Evolutionary conservation across 1,140 invertebrate genomes (phyloP), one percentile per base, ranked within the genome.

Genomic region (Cephus cinctus): DNA sequence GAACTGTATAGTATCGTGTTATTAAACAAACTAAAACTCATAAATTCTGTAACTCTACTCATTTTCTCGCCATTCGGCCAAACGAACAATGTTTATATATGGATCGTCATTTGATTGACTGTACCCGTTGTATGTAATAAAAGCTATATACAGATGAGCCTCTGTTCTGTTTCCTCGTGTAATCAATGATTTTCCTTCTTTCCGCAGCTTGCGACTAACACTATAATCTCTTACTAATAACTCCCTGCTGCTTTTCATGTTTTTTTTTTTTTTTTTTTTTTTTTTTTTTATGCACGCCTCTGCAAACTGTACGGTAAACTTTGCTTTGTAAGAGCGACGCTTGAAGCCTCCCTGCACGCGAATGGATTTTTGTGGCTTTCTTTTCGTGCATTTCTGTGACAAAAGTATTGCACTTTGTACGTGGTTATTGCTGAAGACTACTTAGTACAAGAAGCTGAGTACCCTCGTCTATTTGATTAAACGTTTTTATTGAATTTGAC

Each of bases 151-250:
- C 54, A 52, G 41, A 53, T 58, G 46, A 64, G 61, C 59, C 58
- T 66, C 59, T 8, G 54, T 61, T 71, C 53, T 65, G 23, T 69
- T 54, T 61, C 63, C 67, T 57, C 53, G 21, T 46, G 39, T 52
- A 54, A 54, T 46, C 31, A 50, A 38, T 16, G 39, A 57, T 14
- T 54, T 48, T 56, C 57, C 55, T 63, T 53, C 43, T 59, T 61
- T 59, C 57, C 46, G 56, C 21, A n/a, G 63, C 62, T 74, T 70
- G 71, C 71, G 50, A 68, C 53, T 75, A 75, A 76, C 46, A 55
- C 56, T 68, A 63, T 65, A 67, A 69, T 61, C 56, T 63, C 46
- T 58, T 20, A 60, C 61, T 73, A 73, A 75, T 56, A 52, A 16
- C 16, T 2, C 31, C 19, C 32, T 34, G 14, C 39, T 47, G 3